Base-by-base conservation (phyloP, 2,113 vertebrate genomes). In the Phoenicopterus ruber region DNA sequence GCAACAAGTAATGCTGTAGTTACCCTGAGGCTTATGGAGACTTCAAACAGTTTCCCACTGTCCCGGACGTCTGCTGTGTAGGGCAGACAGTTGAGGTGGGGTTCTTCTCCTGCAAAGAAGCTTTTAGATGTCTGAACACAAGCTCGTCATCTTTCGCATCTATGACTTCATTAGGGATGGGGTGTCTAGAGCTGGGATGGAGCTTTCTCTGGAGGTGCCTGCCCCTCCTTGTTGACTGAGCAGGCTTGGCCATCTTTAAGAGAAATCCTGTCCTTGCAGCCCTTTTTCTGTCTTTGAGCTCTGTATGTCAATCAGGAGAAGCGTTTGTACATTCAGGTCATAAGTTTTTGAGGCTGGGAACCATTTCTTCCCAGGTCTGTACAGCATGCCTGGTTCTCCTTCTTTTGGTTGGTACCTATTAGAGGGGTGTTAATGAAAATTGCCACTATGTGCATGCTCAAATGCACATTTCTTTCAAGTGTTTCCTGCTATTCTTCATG, bases 1-100 rank as follows among this genome's bases (percentile, higher is more conserved):
- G 16, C 79, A 88, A 5, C 58, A 73, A 62, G 38, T 88, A 80
- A 40, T 66, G 82, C 76, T 54, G 67, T 36, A 76, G 89, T 87
- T 93, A 93, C 84, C 95, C 95, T 80, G 89, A 78, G 95, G 96
- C 96, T 91, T 79, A 34, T 42, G 78, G 78, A 96, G 73, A 76
- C 93, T 94, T 95, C 95, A 96, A 63, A 95, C 82, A 55, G 55
- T 71, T 94, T 97, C 81, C 89, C 84, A 93, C 70, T 18, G 15
- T 89, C 52, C 74, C 21, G 26, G 52, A 29, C 5, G 69, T 89
- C 89, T 96, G 93, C 86, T 0, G 3, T 62, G 59, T 44, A 81
- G 67, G 80, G 95, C 91, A 97, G 94, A 96, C 89, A 78, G 67
- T 32, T 2, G 1, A 96, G 91, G 94, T 89, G 94, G 86, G 70